Base-by-base conservation (phyloP, 2,888 invertebrate genomes). In the Stictocephala bisonia region DNA sequence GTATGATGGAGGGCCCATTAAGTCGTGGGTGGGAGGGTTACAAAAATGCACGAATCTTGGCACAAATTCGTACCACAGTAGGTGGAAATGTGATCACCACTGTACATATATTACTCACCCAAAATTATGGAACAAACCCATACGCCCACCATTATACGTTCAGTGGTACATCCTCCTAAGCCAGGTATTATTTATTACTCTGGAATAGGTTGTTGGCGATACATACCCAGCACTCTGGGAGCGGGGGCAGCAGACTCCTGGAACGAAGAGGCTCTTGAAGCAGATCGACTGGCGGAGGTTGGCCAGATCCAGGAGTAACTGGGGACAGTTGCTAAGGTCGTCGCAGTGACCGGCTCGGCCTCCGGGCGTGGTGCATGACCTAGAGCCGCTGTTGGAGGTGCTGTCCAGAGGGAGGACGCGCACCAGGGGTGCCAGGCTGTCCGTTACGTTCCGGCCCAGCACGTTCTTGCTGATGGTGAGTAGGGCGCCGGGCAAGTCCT, bases 161-260 rank as follows among this genome's bases (percentile, higher is more conserved):
- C n/a, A n/a, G n/a, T n/a, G n/a, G n/a, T n/a, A n/a, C n/a, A n/a
- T n/a, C n/a, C n/a, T n/a, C n/a, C n/a, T n/a, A n/a, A n/a, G n/a
- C n/a, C n/a, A n/a, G n/a, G n/a, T n/a, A n/a, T n/a, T n/a, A n/a
- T n/a, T n/a, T n/a, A n/a, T n/a, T n/a, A n/a, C n/a, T n/a, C n/a
- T n/a, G n/a, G n/a, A n/a, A n/a, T n/a, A n/a, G n/a, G n/a, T n/a
- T n/a, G n/a, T n/a, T n/a, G n/a, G n/a, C n/a, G n/a, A n/a, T n/a
- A n/a, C n/a, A n/a, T n/a, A n/a, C n/a, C n/a, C n/a, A n/a, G n/a
- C n/a, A n/a, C n/a, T n/a, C n/a, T n/a, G n/a, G n/a, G n/a, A n/a
- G n/a, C 53, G 60, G 0, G 96, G 96, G 83, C 96, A 96, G 82
- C 96, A 96, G 1, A 96, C 96, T 0, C 96, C 96, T 0, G 96